A percentile compares a stretch with the other conserved stretches of the same genome.
phyloP scores from a whole-genome alignment of 2,888 invertebrate species.

The Heterodera filipjevi region DNA sequence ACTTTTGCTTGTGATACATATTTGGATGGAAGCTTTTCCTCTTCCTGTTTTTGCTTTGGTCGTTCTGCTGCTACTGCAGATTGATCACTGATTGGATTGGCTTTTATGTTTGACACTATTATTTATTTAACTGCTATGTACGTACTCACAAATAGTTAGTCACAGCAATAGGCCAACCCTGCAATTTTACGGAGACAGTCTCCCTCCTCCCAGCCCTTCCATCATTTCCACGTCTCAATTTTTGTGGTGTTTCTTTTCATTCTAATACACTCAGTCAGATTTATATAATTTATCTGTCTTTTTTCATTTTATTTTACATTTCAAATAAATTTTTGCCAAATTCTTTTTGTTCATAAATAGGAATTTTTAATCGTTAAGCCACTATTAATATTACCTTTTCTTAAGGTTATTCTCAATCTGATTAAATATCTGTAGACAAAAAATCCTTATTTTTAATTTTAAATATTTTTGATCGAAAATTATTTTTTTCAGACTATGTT shows the following conservation, averaged over 20 bases:
- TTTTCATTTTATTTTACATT: neutral
- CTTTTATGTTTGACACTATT: too few relatives aligned
- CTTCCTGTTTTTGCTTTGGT: neutral
- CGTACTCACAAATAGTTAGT: neutral
- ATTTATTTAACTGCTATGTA: too few relatives aligned
- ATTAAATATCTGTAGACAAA: too few relatives aligned
- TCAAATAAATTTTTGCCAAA: too few relatives aligned
- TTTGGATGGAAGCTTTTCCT: too few relatives aligned
- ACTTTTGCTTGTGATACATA: neutral
- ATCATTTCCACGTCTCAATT: neutral
- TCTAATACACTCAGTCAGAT: neutral
- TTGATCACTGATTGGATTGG: neutral
- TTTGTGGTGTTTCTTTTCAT: neutral
- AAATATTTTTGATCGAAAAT: too few relatives aligned
- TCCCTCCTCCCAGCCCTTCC: neutral
- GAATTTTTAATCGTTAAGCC: too few relatives aligned
- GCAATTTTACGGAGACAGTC: too few relatives aligned
- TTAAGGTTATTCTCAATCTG: too few relatives aligned
- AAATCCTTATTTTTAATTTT: too few relatives aligned
- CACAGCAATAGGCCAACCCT: neutral
- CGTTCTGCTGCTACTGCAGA: neutral
- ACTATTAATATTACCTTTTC: too few relatives aligned
- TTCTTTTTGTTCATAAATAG: too few relatives aligned
- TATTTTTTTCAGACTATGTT: conserved; percentile 18
- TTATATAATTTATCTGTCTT: neutral